Percentiles rank a stretch among this genome's conserved stretches.
These are phyloP conservation scores for Sericinus montela DNA, from an alignment of 2,888 invertebrate species.

Conservation along the genomic window DNA sequence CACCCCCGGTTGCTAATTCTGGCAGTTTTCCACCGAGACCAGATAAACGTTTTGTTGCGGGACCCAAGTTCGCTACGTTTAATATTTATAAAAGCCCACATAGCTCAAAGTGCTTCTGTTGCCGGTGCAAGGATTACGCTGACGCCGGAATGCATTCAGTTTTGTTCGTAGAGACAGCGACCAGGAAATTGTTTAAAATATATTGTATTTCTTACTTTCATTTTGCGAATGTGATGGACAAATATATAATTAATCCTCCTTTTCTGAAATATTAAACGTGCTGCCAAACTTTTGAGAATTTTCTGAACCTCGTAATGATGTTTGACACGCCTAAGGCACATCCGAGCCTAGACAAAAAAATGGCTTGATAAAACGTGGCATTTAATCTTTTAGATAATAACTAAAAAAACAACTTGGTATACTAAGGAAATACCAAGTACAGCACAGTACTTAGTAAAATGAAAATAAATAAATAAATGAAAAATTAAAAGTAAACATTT, in stretches of 20 bases:
- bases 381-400: too few species aligned
- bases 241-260: not conserved
- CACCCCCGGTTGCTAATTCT: conserved; percentile 76
- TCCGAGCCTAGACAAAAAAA: too few species aligned
- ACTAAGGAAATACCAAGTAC: too few species aligned
- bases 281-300: too few species aligned
- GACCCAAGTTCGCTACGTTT: conserved; percentile 56
- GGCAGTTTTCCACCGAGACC: conserved; percentile 73
- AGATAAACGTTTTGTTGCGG: conserved; percentile 76
- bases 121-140: conserved; percentile 60
- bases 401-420: too few species aligned
- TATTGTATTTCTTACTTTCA: conserved; percentile 27
- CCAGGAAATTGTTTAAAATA: conserved; percentile 45
- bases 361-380: too few species aligned
- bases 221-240: conserved; percentile 14
- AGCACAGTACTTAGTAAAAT: too few species aligned
- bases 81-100: conserved; percentile 73
- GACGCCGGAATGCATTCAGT: conserved; percentile 52
- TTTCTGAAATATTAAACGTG: too few species aligned
- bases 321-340: too few species aligned
- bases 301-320: too few species aligned
- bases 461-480: too few species aligned
- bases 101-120: conserved; percentile 59
- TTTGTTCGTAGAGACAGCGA: conserved; percentile 47
- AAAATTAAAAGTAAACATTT: too few species aligned